A percentile compares a stretch with the other conserved stretches of the same genome.
Evolutionary conservation across 2,797 vertebrate species (phyloP).

Genomic region (Carcharodon carcharias): DNA sequence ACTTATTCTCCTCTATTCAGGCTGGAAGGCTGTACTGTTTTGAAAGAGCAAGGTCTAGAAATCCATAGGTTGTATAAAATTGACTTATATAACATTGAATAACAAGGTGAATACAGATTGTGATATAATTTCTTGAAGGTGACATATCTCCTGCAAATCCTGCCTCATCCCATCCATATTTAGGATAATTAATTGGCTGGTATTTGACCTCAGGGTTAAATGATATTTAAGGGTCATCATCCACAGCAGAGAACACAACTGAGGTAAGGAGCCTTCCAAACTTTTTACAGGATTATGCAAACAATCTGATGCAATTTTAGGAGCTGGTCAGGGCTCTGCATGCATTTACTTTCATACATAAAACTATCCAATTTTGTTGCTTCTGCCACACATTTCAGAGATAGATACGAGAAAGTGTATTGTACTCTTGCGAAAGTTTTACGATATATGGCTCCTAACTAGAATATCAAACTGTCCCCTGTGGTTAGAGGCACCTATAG

Average conservation of each 20-base stretch:
- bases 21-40: background rate
- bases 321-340: background rate
- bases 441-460: background rate
- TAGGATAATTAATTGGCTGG: background rate
- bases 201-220: background rate
- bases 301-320: background rate
- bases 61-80: background rate
- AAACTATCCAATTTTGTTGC: background rate
- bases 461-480: background rate
- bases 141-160: background rate
- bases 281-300: background rate
- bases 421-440: background rate
- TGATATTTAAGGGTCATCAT: background rate
- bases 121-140: background rate
- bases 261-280: background rate
- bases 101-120: background rate
- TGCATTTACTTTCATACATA: background rate
- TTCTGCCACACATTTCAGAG: background rate
- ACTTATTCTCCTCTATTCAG: background rate
- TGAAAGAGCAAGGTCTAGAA: background rate
- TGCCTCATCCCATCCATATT: background rate
- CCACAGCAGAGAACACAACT: background rate
- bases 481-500: background rate
- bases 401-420: background rate
- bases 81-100: background rate